phyloP scores from a whole-genome alignment of 2,888 invertebrate genomes.

The Pristionchus entomophagus region DNA sequence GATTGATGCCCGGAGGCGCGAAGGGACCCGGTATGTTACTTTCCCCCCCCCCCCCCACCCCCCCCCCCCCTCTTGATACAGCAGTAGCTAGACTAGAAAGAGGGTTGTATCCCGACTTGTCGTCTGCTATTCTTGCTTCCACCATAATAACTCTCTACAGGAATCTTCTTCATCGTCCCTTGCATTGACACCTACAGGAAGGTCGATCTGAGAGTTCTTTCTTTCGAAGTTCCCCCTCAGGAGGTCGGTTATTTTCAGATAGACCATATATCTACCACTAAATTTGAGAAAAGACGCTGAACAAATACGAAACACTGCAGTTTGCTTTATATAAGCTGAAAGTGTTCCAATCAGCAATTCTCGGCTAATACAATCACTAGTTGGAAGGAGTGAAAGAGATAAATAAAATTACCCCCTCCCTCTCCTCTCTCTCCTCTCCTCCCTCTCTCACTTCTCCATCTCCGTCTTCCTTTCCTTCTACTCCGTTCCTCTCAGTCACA shows the following conservation, averaged over 20 bases:
- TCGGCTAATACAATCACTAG: not conserved
- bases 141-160: conserved; percentile 48
- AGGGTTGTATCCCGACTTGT: not conserved
- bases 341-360: not conserved
- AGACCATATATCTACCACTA: not conserved
- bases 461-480: no score
- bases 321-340: not conserved
- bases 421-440: not conserved
- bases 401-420: not conserved
- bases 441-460: not conserved
- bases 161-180: conserved; percentile 83
- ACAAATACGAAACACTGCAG: not conserved
- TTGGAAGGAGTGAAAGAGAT: not conserved
- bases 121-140: no score
- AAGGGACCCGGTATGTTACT: conserved; percentile 80
- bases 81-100: not conserved
- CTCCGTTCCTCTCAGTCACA: not conserved
- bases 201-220: conserved; percentile 93
- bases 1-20: conserved; percentile 84
- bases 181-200: conserved; percentile 80
- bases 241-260: conserved; percentile 85
- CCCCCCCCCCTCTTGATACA: not conserved
- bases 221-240: conserved; percentile 97
- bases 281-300: not conserved
- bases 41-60: not conserved